Evolutionary conservation across 2,113 vertebrate species (phyloP).

Genomic region (Urocynchramus pylzowi): DNA sequence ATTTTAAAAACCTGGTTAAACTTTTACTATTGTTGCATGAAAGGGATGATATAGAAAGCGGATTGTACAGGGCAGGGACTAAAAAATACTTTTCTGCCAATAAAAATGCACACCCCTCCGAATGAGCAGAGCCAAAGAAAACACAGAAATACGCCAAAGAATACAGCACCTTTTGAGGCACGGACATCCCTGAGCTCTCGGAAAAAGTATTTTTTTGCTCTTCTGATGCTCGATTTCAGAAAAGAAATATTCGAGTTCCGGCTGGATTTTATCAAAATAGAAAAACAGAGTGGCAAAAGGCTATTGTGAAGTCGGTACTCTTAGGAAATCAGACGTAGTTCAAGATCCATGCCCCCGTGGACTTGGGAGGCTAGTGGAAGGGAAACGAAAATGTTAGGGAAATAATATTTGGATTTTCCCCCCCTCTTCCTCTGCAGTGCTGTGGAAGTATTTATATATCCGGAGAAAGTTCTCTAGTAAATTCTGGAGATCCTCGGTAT

Average conservation of each 20-base stretch:
- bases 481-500: slow-evolving; percentile 75
- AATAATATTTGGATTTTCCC: slow-evolving; percentile 41
- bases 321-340: not conserved
- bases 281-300: not conserved
- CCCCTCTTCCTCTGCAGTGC: slow-evolving; percentile 31
- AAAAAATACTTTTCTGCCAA: slow-evolving; percentile 43
- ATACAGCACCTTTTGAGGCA: slow-evolving; percentile 40
- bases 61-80: slow-evolving; percentile 43
- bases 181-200: slow-evolving; percentile 8
- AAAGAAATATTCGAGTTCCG: slow-evolving; percentile 47
- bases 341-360: slow-evolving; percentile 20
- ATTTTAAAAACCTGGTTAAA: slow-evolving; percentile 38
- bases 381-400: slow-evolving; percentile 35
- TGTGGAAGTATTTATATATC: slow-evolving; percentile 72
- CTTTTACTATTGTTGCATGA: slow-evolving; percentile 54
- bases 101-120: slow-evolving; percentile 48
- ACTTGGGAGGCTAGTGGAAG: not conserved
- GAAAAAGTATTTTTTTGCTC: not conserved
- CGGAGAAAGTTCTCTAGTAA: slow-evolving; percentile 73
- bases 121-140: slow-evolving; percentile 35
- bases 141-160: slow-evolving; percentile 45
- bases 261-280: slow-evolving; percentile 52
- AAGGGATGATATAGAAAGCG: slow-evolving; percentile 57
- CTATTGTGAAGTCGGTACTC: not conserved
- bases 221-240: slow-evolving; percentile 37